Base-by-base conservation (phyloP, 2,113 vertebrate genomes). In the Nothoprocta pentlandii region DNA sequence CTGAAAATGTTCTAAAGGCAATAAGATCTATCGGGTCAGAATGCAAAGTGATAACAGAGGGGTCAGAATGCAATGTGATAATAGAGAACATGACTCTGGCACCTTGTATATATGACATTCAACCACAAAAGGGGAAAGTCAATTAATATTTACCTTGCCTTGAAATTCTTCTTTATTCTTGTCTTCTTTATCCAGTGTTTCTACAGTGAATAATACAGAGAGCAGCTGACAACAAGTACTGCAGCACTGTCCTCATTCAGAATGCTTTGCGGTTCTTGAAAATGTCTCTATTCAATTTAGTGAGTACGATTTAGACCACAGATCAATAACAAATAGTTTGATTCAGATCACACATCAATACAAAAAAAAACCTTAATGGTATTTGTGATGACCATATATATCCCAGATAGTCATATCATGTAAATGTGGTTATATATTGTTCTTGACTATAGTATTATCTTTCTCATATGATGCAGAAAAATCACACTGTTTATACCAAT, bases 91-190 rank as follows among this genome's bases (percentile, higher is more conserved):
- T 51, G 6, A 53, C 9, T 36, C 20, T 44, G 16, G 12, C 51
- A 8, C 23, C 19, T 64, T 58, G 12, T 5, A 4, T 3, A 4
- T 71, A 53, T 17, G 54, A 39, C 28, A 46, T 67, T 74, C 39
- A 85, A 4, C n/a, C 26, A 5, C 5, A 34, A 41, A 16, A 5
- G 8, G 8, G 9, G 39, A 63, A 42, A 36, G 0, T 32, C 64
- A 58, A 16, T 0, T 0, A 39, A 34, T 12, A 53, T 58, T 58
- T 53, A 46, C 17, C 6, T 28, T 42, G 10, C 41, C 3, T 3
- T 59, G 36, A 44, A 75, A 9, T 36, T 85, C 46, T 80, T 46
- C 30, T 49, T 39, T 34, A 26, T 6, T 70, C 78, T 61, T 41
- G 0, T 2, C 10, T 26, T 47, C 66, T 79, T 70, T 26, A 51